Evolutionary conservation across 2,797 vertebrate genomes (phyloP).

Genomic region (Nyctibius grandis): DNA sequence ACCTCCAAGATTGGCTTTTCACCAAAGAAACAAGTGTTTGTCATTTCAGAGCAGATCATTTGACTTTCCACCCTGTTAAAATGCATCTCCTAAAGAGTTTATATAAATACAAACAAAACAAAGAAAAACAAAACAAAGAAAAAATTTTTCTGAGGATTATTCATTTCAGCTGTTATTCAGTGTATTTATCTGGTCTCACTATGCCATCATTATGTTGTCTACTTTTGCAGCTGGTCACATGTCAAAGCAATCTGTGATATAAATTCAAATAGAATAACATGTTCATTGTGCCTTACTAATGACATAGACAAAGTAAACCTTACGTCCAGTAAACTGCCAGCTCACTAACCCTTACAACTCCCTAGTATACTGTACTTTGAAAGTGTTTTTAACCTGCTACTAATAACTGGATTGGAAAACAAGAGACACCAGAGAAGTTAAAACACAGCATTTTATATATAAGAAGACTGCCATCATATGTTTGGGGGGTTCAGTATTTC

Average conservation of each 20-base stretch:
- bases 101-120: neutral
- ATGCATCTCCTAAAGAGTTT: neutral
- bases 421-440: neutral
- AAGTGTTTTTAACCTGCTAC: neutral
- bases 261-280: neutral
- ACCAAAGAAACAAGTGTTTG: neutral
- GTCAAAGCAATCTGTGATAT: neutral
- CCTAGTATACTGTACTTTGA: neutral
- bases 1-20: neutral
- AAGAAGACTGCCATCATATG: too few species aligned
- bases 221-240: neutral
- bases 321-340: neutral
- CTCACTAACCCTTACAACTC: neutral
- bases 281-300: neutral
- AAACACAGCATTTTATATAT: neutral
- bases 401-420: neutral
- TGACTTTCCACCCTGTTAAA: neutral
- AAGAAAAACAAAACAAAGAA: too few species aligned
- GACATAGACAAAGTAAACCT: neutral
- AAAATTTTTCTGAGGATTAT: neutral
- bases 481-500: neutral
- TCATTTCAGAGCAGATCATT: fast-evolving
- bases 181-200: neutral
- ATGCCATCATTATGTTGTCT: too few species aligned
- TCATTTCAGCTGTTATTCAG: neutral